These are phyloP conservation scores for Callithrix jacchus DNA, from an alignment of 2,113 vertebrate genomes.

Conservation along the genomic window DNA sequence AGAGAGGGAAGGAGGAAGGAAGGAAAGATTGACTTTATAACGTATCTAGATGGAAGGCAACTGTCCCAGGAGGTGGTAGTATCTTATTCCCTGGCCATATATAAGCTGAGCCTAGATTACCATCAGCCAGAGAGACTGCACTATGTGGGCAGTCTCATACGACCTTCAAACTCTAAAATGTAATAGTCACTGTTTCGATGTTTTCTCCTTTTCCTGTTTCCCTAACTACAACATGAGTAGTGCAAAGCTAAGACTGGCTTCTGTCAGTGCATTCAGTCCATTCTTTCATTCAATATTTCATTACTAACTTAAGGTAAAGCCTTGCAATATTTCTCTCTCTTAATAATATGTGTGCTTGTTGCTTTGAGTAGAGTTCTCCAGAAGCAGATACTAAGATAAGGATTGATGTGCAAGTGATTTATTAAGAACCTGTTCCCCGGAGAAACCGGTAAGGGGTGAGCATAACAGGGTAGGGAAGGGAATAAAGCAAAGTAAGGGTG, in stretches of 20 bases:
- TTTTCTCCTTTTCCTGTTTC: background rate
- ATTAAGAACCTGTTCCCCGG: background rate
- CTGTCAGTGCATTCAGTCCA: background rate
- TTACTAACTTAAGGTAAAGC: background rate
- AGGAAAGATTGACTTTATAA: background rate
- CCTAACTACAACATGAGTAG: background rate
- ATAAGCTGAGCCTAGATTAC: background rate
- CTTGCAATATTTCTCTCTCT: background rate
- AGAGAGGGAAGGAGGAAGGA: background rate
- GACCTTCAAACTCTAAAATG: background rate
- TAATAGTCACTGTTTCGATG: background rate
- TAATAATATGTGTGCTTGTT: background rate
- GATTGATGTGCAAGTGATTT: background rate
- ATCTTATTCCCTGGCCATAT: background rate
- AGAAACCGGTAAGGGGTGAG: background rate
- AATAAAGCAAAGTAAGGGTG: background rate
- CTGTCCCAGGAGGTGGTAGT: too few relatives aligned
- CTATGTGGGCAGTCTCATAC: background rate
- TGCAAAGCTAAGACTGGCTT: background rate
- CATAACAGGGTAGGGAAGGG: background rate
- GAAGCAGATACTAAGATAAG: slow-evolving; percentile 19
- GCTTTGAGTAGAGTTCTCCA: background rate
- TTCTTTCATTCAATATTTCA: background rate
- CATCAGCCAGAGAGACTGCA: background rate
- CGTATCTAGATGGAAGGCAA: background rate